phyloP scores from a whole-genome alignment of 2,113 vertebrate species.

The Rhinichthys klamathensis region DNA sequence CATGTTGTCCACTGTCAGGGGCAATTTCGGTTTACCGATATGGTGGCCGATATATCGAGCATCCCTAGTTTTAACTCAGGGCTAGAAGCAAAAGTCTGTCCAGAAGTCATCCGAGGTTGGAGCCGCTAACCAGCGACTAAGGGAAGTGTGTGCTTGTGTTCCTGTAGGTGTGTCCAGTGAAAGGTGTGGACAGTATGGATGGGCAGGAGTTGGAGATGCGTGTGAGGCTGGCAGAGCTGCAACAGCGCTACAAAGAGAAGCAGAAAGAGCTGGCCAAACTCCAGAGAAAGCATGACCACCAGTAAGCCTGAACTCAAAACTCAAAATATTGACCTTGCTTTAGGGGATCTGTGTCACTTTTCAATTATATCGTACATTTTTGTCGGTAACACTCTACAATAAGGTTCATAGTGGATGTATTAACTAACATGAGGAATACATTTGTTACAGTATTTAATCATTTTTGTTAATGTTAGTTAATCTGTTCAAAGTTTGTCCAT shows the following conservation, averaged over 20 bases:
- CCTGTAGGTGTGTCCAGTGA: constrained; percentile 88
- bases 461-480: no score
- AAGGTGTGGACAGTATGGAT: constrained; percentile 89
- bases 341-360: not conserved
- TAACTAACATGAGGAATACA: no score
- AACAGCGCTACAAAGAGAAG: constrained; percentile 94
- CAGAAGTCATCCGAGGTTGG: not conserved
- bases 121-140: not conserved
- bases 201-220: constrained; percentile 92
- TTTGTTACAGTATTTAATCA: no score
- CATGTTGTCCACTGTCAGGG: no score
- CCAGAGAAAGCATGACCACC: constrained; percentile 87
- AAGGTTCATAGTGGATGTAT: no score
- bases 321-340: not conserved
- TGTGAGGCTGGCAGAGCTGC: constrained; percentile 89
- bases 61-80: not conserved
- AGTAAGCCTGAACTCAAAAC: constrained; percentile 73
- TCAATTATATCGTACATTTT: no score
- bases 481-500: no score
- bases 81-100: not conserved
- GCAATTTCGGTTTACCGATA: no score
- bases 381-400: no score
- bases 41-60: no score
- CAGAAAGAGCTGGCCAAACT: constrained; percentile 92
- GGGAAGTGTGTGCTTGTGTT: not conserved